These are phyloP conservation scores for Pemphigus obesinymphae DNA, from an alignment of 1,140 invertebrate species.

Conservation along the genomic window DNA sequence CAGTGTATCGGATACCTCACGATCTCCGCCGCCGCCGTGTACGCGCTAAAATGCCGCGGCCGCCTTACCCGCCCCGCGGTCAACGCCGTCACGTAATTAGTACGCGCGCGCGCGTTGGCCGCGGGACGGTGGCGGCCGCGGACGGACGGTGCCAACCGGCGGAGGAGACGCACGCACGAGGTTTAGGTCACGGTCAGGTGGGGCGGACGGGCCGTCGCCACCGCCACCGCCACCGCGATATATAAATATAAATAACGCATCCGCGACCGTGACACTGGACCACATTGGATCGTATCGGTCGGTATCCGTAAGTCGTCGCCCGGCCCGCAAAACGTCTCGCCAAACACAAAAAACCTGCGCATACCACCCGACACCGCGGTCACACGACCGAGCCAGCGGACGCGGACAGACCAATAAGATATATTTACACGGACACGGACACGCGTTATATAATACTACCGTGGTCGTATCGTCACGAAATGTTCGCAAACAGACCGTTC, in stretches of 20 bases:
- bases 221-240: not conserved
- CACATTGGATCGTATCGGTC: conserved; percentile 34
- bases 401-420: not conserved
- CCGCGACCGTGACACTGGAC: conserved; percentile 41
- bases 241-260: conserved; percentile 34
- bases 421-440: not conserved
- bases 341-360: not conserved
- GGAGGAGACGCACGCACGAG: no score
- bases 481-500: not conserved
- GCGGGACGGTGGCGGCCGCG: not conserved
- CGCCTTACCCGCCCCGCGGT: no score
- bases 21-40: no score
- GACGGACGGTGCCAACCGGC: conserved; percentile 9
- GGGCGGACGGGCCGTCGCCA: not conserved
- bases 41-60: no score
- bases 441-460: not conserved
- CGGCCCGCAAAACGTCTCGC: not conserved
- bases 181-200: conserved; percentile 30
- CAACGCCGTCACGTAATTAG: conserved; percentile 17
- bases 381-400: not conserved
- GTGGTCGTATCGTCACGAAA: not conserved
- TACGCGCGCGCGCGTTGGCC: not conserved
- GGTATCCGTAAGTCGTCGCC: not conserved
- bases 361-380: not conserved
- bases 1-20: no score